Percentiles rank a stretch among this genome's conserved stretches.
Conservation (phyloP, 2,797 vertebrate species). For the Coilia nasus region DNA sequence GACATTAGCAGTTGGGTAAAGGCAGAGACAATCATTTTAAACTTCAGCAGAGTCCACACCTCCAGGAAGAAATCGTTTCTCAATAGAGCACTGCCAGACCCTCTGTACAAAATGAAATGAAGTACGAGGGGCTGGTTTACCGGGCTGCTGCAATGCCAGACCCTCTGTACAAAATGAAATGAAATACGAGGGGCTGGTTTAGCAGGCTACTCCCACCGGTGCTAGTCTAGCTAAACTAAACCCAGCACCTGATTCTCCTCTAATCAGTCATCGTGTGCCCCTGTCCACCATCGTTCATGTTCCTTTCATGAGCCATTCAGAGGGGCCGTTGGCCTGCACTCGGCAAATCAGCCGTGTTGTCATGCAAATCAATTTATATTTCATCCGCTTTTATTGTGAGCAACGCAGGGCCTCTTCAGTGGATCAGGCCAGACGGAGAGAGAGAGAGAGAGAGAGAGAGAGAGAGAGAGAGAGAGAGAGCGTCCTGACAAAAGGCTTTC, state of each 20-base stretch:
- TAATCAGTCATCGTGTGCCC: background rate
- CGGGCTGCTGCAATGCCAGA: no score
- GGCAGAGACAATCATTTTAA: no score
- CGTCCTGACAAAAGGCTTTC: constrained; percentile 59
- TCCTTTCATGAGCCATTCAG: constrained; percentile 12
- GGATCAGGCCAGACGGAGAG: constrained; percentile 1
- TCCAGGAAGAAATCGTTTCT: no score
- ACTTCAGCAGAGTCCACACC: no score
- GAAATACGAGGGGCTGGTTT: no score
- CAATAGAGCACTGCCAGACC: no score
- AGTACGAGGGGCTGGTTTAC: no score
- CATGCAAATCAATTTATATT: constrained; percentile 58
- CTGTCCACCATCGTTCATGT: background rate
- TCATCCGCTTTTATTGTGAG: constrained; percentile 43
- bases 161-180: no score
- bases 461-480: constrained; percentile 28
- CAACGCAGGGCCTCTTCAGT: constrained; percentile 45
- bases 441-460: constrained; percentile 21
- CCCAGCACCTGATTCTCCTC: constrained; percentile 13
- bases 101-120: no score
- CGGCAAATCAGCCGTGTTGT: constrained; percentile 48
- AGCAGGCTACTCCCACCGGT: no score
- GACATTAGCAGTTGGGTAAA: no score
- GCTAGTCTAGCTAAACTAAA: no score
- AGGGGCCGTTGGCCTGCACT: constrained; percentile 23